phyloP scores from a whole-genome alignment of 2,113 vertebrate genomes.

The Cebidichthys violaceus region DNA sequence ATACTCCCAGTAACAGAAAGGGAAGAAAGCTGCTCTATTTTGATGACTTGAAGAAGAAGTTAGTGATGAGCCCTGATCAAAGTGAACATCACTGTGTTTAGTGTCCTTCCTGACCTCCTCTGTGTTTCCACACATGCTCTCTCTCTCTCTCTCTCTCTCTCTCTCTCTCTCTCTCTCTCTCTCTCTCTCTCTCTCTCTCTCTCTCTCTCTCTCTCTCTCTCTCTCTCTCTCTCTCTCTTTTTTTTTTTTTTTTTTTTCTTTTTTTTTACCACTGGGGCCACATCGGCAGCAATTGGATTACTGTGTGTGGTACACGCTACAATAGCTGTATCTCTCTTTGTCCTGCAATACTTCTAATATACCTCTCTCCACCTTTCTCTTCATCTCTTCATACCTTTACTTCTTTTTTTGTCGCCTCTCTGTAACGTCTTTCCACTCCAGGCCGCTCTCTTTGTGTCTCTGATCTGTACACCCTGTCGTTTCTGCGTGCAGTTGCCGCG shows the following conservation, averaged over 20 bases:
- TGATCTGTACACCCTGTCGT: background rate
- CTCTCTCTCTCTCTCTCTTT: too few species aligned
- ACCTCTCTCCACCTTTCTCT: background rate
- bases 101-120: background rate
- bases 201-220: too few species aligned
- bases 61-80: background rate
- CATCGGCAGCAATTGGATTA: conserved; percentile 38
- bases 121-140: background rate
- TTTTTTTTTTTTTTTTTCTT: too few species aligned
- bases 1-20: background rate
- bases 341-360: background rate
- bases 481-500: conserved; percentile 87
- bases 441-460: background rate
- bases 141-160: background rate
- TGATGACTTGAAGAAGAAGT: background rate
- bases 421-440: background rate
- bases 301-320: background rate
- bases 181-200: background rate
- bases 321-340: background rate
- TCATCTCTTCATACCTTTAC: background rate
- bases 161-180: background rate
- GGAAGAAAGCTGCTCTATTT: background rate
- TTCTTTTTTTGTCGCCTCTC: background rate
- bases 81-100: background rate
- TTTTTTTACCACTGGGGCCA: conserved; percentile 17